Evolutionary conservation across 2,797 vertebrate species (phyloP).

Genomic region (Choloepus didactylus): DNA sequence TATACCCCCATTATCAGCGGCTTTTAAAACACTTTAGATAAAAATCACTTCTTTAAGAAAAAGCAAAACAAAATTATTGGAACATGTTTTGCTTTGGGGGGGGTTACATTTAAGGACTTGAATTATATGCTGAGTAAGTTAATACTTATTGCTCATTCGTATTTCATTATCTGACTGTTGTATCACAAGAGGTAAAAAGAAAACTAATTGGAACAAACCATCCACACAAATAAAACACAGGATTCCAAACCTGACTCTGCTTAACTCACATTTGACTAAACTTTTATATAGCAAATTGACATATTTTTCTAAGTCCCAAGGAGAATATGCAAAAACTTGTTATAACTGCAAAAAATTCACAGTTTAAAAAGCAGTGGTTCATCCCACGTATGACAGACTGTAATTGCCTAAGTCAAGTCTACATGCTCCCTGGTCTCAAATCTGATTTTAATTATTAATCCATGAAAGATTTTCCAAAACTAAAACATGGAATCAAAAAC

Average conservation of each 20-base stretch:
- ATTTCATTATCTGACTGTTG: slow-evolving; percentile 9
- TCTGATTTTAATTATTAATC: slow-evolving; percentile 54
- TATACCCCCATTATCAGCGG: not conserved
- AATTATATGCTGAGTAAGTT: not conserved
- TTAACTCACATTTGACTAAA: slow-evolving; percentile 39
- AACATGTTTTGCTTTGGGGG: not conserved
- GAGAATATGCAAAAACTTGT: slow-evolving; percentile 67
- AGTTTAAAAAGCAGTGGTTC: slow-evolving; percentile 39
- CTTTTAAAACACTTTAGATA: not conserved
- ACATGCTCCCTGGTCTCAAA: slow-evolving; percentile 60
- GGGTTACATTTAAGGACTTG: not conserved
- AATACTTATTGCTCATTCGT: not conserved
- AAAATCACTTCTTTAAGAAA: not conserved
- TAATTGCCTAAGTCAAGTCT: slow-evolving; percentile 60
- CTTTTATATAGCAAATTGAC: slow-evolving; percentile 79
- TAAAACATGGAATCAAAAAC: slow-evolving; percentile 59
- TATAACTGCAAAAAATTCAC: slow-evolving; percentile 67
- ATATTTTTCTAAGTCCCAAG: slow-evolving; percentile 79
- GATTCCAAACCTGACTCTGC: not conserved
- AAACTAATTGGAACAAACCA: slow-evolving; percentile 47
- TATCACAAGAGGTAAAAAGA: slow-evolving; percentile 36
- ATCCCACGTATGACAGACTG: not conserved
- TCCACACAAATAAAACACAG: slow-evolving; percentile 59
- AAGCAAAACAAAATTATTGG: slow-evolving; percentile 27
- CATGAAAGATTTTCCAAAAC: slow-evolving; percentile 30